Conservation (phyloP, 2,113 vertebrate species). For the Salvelinus sp. region DNA sequence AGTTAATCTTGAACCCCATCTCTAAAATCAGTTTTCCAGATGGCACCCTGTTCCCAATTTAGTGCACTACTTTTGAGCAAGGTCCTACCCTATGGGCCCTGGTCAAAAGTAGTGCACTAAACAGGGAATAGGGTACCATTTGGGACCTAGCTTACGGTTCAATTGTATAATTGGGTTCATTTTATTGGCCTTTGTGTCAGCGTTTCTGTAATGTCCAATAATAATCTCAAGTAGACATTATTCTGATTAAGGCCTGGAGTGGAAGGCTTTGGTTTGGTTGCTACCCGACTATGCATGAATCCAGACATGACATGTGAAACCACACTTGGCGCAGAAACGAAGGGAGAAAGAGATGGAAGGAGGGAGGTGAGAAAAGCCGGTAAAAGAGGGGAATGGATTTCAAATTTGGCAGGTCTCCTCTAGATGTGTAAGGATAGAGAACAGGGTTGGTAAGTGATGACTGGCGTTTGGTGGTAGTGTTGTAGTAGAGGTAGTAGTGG, state of each 20-base stretch:
- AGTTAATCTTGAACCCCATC: slow-evolving; percentile 28
- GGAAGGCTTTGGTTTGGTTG: slow-evolving; percentile 1
- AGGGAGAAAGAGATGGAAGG: not conserved
- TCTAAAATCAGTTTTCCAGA: not conserved
- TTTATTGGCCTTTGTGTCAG: slow-evolving; percentile 64
- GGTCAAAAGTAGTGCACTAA: too few species aligned
- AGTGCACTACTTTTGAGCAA: too few species aligned
- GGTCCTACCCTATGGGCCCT: too few species aligned
- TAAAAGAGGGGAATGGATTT: slow-evolving; percentile 14
- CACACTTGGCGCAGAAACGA: not conserved
- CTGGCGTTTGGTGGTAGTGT: slow-evolving; percentile 3
- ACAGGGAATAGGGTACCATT: too few species aligned
- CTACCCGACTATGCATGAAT: slow-evolving; percentile 34
- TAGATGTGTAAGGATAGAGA: slow-evolving; percentile 8
- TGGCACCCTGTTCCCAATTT: not conserved
- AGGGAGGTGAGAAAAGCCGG: not conserved
- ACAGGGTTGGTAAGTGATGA: slow-evolving; percentile 13
- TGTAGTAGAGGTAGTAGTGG: not conserved
- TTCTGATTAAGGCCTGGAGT: slow-evolving; percentile 59
- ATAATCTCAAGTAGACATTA: slow-evolving; percentile 57
- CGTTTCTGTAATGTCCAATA: slow-evolving; percentile 50
- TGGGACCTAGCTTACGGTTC: slow-evolving; percentile 10
- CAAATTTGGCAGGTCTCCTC: slow-evolving; percentile 16
- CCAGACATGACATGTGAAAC: slow-evolving; percentile 37
- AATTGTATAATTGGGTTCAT: slow-evolving; percentile 55